Conservation (phyloP, 2,113 vertebrate genomes). For the Cariama cristata region DNA sequence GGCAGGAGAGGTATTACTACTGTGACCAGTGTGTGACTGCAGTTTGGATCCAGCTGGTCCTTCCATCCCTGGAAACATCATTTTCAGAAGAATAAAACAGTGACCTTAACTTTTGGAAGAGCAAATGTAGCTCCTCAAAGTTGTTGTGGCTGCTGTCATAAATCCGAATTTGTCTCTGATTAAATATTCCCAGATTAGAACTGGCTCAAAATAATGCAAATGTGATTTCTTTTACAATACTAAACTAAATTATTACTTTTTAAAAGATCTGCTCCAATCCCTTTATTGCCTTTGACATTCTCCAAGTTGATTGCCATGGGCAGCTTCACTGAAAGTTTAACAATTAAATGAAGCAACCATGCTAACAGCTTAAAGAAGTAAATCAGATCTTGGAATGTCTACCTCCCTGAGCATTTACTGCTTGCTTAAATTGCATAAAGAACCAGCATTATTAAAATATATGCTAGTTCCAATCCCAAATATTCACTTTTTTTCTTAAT, state of each 20-base stretch:
- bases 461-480: neutral
- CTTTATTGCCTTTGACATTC: neutral
- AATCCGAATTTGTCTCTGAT: neutral
- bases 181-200: neutral
- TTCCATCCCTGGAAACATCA: neutral
- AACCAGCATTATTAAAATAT: neutral
- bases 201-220: neutral
- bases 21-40: constrained; percentile 82
- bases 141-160: neutral
- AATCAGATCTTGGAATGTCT: neutral
- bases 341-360: neutral
- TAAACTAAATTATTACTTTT: neutral
- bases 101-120: constrained; percentile 21
- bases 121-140: neutral
- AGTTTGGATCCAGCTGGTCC: constrained; percentile 80
- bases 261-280: neutral
- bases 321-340: neutral
- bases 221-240: neutral
- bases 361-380: neutral
- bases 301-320: neutral
- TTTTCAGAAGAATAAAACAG: constrained; percentile 2
- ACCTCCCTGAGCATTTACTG: neutral
- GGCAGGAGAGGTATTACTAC: constrained; percentile 82
- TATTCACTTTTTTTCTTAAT: neutral
- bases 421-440: neutral